These are phyloP conservation scores for Dryobotodes eremita DNA, from an alignment of 2,888 invertebrate species.

Conservation along the genomic window DNA sequence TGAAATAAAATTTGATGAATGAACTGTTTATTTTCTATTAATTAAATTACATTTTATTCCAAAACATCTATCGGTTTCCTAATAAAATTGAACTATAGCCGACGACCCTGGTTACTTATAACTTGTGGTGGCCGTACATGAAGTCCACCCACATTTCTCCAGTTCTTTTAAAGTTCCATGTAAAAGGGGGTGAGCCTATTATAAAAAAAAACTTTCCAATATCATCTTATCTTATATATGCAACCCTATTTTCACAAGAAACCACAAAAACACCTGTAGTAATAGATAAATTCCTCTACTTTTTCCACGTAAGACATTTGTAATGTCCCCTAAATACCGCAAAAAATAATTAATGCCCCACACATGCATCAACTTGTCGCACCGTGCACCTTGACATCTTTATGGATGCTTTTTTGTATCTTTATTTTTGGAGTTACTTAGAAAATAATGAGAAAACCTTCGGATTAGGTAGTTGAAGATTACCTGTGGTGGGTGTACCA, in stretches of 20 bases:
- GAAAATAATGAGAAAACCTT: conserved; percentile 10
- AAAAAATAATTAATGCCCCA: conserved; percentile 79
- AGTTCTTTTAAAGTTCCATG: too few species aligned
- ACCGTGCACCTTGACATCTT: conserved; percentile 73
- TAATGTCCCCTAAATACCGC: conserved; percentile 71
- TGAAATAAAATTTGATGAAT: too few species aligned
- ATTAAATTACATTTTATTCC: too few species aligned
- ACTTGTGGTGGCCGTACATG: too few species aligned
- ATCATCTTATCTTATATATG: background rate
- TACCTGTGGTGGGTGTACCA: too few species aligned
- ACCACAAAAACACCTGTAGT: conserved; percentile 36
- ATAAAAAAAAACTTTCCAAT: too few species aligned
- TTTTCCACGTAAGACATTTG: conserved; percentile 45
- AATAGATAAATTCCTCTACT: conserved; percentile 59
- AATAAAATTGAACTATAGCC: too few species aligned
- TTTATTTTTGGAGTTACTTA: conserved; percentile 64
- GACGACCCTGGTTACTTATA: too few species aligned
- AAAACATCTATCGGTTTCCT: too few species aligned
- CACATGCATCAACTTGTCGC: conserved; percentile 79
- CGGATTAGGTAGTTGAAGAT: background rate
- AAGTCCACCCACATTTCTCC: too few species aligned
- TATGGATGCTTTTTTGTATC: conserved; percentile 75
- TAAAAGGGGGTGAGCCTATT: too few species aligned
- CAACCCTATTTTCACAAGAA: background rate
- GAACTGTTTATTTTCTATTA: too few species aligned